These are phyloP conservation scores for Mus spicilegus DNA, from an alignment of 2,113 vertebrate species.

Conservation along the genomic window DNA sequence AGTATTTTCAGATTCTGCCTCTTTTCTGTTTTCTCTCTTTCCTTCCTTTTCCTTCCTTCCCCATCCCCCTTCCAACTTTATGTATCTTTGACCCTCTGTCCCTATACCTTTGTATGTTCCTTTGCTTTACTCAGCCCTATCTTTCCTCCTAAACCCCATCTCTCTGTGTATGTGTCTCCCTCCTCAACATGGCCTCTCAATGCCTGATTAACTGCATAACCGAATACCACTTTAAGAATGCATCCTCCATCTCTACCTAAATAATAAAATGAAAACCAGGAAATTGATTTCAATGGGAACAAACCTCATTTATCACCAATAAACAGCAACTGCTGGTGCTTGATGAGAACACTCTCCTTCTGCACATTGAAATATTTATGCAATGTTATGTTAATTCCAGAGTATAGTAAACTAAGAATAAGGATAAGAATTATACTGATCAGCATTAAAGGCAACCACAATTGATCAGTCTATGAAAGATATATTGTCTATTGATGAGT, in stretches of 20 bases:
- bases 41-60: neutral
- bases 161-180: neutral
- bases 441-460: neutral
- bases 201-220: slow-evolving; percentile 49
- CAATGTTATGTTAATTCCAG: slow-evolving; percentile 30
- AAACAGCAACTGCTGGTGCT: slow-evolving; percentile 65
- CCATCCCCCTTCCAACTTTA: neutral
- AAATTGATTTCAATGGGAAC: slow-evolving; percentile 69
- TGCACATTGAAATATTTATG: slow-evolving; percentile 60
- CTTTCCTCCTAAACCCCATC: too few relatives aligned
- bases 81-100: neutral
- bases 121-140: neutral
- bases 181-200: neutral
- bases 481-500: neutral
- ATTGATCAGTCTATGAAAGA: neutral
- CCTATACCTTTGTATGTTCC: neutral
- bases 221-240: slow-evolving; percentile 61
- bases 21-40: neutral
- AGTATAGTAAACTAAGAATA: slow-evolving; percentile 10
- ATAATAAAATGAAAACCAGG: slow-evolving; percentile 69
- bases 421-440: neutral
- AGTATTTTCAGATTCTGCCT: slow-evolving; percentile 15
- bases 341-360: slow-evolving; percentile 57
- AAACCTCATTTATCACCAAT: slow-evolving; percentile 76
- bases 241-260: slow-evolving; percentile 64